Evolutionary conservation across 2,797 vertebrate genomes (phyloP).

Genomic region (Neoniphon sammara): DNA sequence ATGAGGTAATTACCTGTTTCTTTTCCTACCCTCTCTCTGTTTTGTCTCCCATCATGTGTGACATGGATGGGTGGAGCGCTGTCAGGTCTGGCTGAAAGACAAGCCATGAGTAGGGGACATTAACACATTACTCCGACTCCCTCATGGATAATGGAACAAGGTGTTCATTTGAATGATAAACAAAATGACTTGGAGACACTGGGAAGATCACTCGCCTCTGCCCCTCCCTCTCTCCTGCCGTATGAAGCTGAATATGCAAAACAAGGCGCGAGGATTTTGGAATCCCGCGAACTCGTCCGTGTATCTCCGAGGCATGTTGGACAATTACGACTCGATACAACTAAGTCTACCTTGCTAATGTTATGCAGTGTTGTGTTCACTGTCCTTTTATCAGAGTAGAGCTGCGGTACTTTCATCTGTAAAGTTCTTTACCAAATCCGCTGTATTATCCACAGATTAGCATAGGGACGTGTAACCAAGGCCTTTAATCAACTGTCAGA

Average conservation of each 20-base stretch:
- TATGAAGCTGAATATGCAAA: slow-evolving; percentile 83
- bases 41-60: slow-evolving; percentile 74
- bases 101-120: slow-evolving; percentile 71
- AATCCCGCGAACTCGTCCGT: slow-evolving; percentile 71
- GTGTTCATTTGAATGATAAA: slow-evolving; percentile 87
- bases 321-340: slow-evolving; percentile 80
- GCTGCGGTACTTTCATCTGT: slow-evolving; percentile 73
- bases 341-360: slow-evolving; percentile 76
- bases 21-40: slow-evolving; percentile 52
- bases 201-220: slow-evolving; percentile 74
- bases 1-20: slow-evolving; percentile 83
- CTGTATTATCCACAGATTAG: slow-evolving; percentile 70
- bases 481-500: slow-evolving; percentile 73
- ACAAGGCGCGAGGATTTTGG: slow-evolving; percentile 67
- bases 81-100: slow-evolving; percentile 73
- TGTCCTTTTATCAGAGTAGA: slow-evolving; percentile 61
- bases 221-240: slow-evolving; percentile 35
- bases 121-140: slow-evolving; percentile 78
- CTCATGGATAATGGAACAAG: slow-evolving; percentile 88
- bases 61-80: slow-evolving; percentile 61
- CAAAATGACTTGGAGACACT: slow-evolving; percentile 84
- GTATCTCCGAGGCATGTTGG: slow-evolving; percentile 84
- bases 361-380: slow-evolving; percentile 70
- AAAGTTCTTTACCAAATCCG: slow-evolving; percentile 67
- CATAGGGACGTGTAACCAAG: slow-evolving; percentile 68